Percentiles rank a stretch among this genome's conserved stretches.
These are phyloP conservation scores for Drosophila novamexicana DNA, from an alignment of 1,140 invertebrate species.

Conservation along the genomic window DNA sequence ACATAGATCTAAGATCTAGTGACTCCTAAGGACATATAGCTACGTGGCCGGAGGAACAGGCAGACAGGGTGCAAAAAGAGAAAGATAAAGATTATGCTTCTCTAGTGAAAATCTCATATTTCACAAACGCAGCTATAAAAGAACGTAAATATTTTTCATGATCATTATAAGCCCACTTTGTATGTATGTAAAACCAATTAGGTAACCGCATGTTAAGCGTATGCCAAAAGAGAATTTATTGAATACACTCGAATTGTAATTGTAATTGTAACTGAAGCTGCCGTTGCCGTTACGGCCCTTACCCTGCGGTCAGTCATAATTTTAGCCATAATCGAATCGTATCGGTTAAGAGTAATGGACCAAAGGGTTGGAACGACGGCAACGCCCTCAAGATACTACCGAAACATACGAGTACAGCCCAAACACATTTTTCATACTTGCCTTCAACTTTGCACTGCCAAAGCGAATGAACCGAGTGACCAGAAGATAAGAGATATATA, in stretches of 20 bases:
- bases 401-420: constrained; percentile 32
- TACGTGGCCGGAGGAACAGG: no score
- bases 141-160: constrained; percentile 1
- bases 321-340: constrained; percentile 63
- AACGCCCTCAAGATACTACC: constrained; percentile 75
- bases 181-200: constrained; percentile 23
- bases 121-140: background rate
- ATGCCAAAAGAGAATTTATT: constrained; percentile 36
- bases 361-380: constrained; percentile 62
- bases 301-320: constrained; percentile 49
- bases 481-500: constrained; percentile 1
- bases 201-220: constrained; percentile 20
- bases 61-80: background rate
- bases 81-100: background rate
- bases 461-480: constrained; percentile 10
- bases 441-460: constrained; percentile 78
- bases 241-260: constrained; percentile 13
- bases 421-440: constrained; percentile 60
- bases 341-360: constrained; percentile 63
- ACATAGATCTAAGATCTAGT: no score
- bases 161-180: constrained; percentile 2
- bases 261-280: constrained; percentile 48
- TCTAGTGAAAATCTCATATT: background rate
- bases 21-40: no score
- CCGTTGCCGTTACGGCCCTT: constrained; percentile 22